Base-by-base conservation (phyloP, 1,140 invertebrate species). In the Hyles vespertilio region DNA sequence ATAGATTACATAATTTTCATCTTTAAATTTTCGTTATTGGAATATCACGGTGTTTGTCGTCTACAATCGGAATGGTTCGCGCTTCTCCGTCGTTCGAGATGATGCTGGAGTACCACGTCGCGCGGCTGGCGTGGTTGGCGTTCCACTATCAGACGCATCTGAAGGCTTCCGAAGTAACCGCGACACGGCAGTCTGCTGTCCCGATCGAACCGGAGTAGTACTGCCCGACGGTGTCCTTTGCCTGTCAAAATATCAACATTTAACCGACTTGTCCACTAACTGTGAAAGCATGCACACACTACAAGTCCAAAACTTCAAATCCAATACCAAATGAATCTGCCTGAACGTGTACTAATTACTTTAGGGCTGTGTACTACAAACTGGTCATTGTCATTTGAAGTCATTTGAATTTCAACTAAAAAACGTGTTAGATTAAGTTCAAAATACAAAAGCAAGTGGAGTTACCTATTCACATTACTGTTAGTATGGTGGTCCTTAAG, bases 161-260 rank as follows among this genome's bases (percentile, higher is more conserved):
- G 93, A 94, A 44, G 93, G 88, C 77, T 93, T 93, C 45, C 92
- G 82, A 22, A 92, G 77, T n/a, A 94, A 72, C 65, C 92, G 91
- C 34, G 93, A 89, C n/a, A 91, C 90, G 7, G 91, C 91, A 6
- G 92, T 92, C 63, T 87, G 82, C 68, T 90, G 89, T 6, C 92
- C 92, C 12, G 93, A 87, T 7, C 92, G 91, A 59, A 94, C 89
- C 43, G 93, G 93, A 2, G 93, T 94, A 57, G 92, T 92, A 40
- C 92, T 93, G 22, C 93, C 93, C 2, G 93, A 94, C 45, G 93
- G 92, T 71, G 93, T 94, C 83, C 92, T 89, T 81, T 93, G 92
- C 79, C 93, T 93, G 78, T 63, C 56, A 74, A 59, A 63, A 56
- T 58, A 52, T 36, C 69, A 63, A 67, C 58, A 56, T 63, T 50